These are phyloP conservation scores for Desmodus rotundus DNA, from an alignment of 2,113 vertebrate genomes.

Conservation along the genomic window DNA sequence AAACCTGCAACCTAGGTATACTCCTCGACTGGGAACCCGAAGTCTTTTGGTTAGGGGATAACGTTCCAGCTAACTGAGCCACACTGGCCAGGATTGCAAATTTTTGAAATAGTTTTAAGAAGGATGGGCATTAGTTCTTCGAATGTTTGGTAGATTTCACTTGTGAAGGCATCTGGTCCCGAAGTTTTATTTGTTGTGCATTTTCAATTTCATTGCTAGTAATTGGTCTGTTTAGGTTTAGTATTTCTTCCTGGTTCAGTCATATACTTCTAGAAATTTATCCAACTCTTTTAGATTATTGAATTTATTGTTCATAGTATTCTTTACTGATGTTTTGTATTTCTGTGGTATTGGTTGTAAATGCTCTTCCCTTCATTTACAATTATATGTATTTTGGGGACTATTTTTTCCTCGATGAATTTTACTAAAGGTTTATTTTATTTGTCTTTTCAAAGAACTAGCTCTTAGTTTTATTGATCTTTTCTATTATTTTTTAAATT, in stretches of 20 bases:
- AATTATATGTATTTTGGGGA: not conserved
- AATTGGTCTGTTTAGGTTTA: not conserved
- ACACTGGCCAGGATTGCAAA: no score
- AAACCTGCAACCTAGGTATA: no score
- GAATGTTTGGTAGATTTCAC: not conserved
- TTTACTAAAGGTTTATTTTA: not conserved
- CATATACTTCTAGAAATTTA: not conserved
- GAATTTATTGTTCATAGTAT: not conserved
- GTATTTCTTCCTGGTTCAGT: not conserved
- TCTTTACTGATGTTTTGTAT: not conserved
- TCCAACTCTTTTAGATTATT: not conserved
- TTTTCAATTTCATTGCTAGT: not conserved
- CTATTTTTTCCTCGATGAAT: not conserved
- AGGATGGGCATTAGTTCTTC: not conserved
- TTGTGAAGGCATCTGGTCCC: not conserved
- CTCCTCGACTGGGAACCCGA: no score
- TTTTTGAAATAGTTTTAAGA: not conserved
- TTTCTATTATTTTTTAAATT: not conserved
- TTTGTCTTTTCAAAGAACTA: not conserved
- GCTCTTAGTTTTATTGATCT: not conserved
- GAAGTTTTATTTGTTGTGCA: not conserved
- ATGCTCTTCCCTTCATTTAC: not conserved
- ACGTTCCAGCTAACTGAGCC: no score
- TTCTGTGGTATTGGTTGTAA: not conserved
- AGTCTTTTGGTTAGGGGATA: no score